These are phyloP conservation scores for Drosophila testacea DNA, from an alignment of 2,888 invertebrate species.

Conservation along the genomic window DNA sequence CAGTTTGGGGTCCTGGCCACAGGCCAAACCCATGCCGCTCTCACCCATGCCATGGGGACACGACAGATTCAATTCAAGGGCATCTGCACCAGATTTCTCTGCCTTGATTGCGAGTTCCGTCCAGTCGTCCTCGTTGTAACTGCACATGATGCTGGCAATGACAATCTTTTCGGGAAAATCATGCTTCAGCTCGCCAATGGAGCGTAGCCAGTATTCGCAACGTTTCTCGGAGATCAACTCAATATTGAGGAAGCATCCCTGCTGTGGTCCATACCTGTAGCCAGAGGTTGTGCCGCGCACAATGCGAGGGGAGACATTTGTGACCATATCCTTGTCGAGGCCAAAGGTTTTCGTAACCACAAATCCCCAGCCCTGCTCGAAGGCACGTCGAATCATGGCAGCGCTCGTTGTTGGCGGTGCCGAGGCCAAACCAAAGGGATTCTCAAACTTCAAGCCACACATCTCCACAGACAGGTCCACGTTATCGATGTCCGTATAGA, in stretches of 20 bases:
- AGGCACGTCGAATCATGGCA: conserved; percentile 97
- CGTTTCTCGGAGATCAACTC: conserved; percentile 99
- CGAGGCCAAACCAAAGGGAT: conserved; percentile 98
- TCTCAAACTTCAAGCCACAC: conserved; percentile 97
- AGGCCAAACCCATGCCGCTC: conserved; percentile 98
- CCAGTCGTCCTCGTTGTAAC: conserved; percentile 95
- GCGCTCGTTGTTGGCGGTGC: conserved; percentile 98
- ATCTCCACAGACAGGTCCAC: conserved; percentile 97
- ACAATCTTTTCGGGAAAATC: conserved; percentile 97
- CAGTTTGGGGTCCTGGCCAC: conserved; percentile 96
- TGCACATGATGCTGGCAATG: conserved; percentile 98
- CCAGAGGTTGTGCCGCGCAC: conserved; percentile 97
- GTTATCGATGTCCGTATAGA: conserved; percentile 96
- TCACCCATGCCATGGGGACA: conserved; percentile 99
- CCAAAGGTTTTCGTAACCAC: conserved; percentile 99
- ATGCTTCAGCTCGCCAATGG: conserved; percentile 93
- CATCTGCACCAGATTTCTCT: conserved; percentile 95
- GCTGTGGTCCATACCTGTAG: conserved; percentile 97
- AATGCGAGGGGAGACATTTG: conserved; percentile 98
- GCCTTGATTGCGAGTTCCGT: conserved; percentile 91
- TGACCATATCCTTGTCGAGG: conserved; percentile 97
- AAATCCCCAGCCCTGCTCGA: conserved; percentile 98
- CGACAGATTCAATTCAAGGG: conserved; percentile 97
- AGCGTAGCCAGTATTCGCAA: conserved; percentile 95
- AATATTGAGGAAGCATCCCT: conserved; percentile 98